Evolutionary conservation across 2,797 vertebrate genomes (phyloP).

Genomic region (Hirundo rustica): DNA sequence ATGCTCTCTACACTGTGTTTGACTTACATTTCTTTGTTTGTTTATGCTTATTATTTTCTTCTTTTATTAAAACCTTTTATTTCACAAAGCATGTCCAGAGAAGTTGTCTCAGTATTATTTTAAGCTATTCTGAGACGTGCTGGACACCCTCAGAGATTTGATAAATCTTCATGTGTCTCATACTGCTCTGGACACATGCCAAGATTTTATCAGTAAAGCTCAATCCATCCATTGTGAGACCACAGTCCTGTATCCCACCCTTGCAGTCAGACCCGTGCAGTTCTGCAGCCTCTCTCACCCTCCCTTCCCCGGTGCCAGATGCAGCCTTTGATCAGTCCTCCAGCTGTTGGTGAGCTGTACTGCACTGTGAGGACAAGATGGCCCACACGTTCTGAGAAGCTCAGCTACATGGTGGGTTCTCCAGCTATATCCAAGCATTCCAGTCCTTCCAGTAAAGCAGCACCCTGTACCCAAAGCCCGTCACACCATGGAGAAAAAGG

Average conservation of each 20-base stretch:
- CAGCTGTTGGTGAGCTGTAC: not conserved
- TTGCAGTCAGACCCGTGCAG: not conserved
- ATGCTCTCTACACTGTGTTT: no score
- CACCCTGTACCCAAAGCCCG: not conserved
- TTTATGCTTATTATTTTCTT: no score
- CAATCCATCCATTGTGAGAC: not conserved
- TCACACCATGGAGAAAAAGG: not conserved
- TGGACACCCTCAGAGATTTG: no score
- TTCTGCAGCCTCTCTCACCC: not conserved
- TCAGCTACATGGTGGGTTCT: not conserved
- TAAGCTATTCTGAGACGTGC: no score
- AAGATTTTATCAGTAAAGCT: not conserved
- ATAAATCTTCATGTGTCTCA: no score
- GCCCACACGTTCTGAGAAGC: not conserved
- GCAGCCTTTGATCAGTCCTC: not conserved
- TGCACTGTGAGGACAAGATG: not conserved
- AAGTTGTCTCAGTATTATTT: no score
- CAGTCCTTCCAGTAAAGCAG: not conserved
- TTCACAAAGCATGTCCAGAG: no score
- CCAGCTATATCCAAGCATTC: not conserved
- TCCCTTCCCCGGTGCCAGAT: not conserved
- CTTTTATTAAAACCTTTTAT: no score
- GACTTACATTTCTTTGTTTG: no score
- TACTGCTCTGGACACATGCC: no score
- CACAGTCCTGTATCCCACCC: not conserved